Evolutionary conservation across 2,888 invertebrate species (phyloP).

Genomic region (Pandemis cinnamomeana): DNA sequence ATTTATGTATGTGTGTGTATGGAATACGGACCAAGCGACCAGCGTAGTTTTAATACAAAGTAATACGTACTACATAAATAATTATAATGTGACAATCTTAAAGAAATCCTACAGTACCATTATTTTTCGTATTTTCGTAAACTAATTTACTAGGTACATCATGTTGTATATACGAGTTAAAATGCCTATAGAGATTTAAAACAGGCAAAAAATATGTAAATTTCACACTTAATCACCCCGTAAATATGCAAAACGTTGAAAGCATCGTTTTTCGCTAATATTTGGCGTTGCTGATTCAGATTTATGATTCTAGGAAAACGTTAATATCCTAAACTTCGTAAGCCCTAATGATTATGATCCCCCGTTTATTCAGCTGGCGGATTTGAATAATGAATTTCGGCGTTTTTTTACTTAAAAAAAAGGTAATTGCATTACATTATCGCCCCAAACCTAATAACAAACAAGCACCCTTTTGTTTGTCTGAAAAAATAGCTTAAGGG

Average conservation of each 20-base stretch:
- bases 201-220: background rate
- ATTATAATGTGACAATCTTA: too few relatives aligned
- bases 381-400: constrained; percentile 80
- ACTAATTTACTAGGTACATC: too few relatives aligned
- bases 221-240: background rate
- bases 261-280: constrained; percentile 3
- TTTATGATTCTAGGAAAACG: constrained; percentile 27
- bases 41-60: too few relatives aligned
- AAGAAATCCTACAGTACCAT: too few relatives aligned
- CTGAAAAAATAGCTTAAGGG: constrained; percentile 84
- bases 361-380: constrained; percentile 79
- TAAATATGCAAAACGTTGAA: background rate
- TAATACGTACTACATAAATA: too few relatives aligned
- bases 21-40: too few relatives aligned
- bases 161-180: too few relatives aligned
- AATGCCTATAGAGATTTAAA: too few relatives aligned
- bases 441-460: constrained; percentile 83
- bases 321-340: constrained; percentile 48
- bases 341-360: constrained; percentile 68
- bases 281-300: constrained; percentile 6
- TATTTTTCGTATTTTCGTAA: too few relatives aligned
- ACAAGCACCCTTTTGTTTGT: constrained; percentile 82
- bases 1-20: too few relatives aligned
- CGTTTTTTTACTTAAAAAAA: constrained; percentile 69
- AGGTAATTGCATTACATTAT: constrained; percentile 83